These are phyloP conservation scores for Nymphalis c-album DNA, from an alignment of 2,888 invertebrate species.

Conservation along the genomic window DNA sequence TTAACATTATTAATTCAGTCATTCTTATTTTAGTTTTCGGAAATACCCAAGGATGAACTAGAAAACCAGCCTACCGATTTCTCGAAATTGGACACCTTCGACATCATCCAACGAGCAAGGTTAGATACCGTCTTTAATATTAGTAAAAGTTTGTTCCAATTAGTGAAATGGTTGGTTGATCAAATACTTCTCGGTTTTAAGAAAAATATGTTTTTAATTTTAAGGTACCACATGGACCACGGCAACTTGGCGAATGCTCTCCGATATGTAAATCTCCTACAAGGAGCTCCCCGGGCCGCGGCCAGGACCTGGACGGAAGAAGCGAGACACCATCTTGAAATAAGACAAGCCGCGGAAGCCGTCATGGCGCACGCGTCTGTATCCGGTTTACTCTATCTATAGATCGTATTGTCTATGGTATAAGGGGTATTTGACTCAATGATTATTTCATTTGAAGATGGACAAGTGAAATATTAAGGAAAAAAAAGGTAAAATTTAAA, in stretches of 20 bases:
- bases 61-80: slow-evolving; percentile 88
- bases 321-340: slow-evolving; percentile 90
- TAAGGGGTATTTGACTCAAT: neutral
- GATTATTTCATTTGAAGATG: neutral
- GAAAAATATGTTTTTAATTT: neutral
- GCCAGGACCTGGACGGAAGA: slow-evolving; percentile 94
- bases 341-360: slow-evolving; percentile 93
- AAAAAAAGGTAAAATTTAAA: slow-evolving; percentile 6
- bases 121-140: slow-evolving; percentile 52
- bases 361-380: slow-evolving; percentile 96
- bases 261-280: slow-evolving; percentile 93
- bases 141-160: neutral
- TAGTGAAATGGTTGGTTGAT: no score
- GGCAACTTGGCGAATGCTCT: slow-evolving; percentile 92
- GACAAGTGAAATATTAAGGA: neutral
- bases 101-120: slow-evolving; percentile 94
- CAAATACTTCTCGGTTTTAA: no score
- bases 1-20: neutral
- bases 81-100: slow-evolving; percentile 89
- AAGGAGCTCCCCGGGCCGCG: slow-evolving; percentile 92
- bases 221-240: slow-evolving; percentile 92
- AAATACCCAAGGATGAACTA: slow-evolving; percentile 87
- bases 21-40: slow-evolving; percentile 65
- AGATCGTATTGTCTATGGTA: slow-evolving; percentile 30
- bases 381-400: slow-evolving; percentile 81